A percentile compares a stretch with the other conserved stretches of the same genome.
phyloP scores from a whole-genome alignment of 2,888 invertebrate genomes.

The Mesoligia furuncula region DNA sequence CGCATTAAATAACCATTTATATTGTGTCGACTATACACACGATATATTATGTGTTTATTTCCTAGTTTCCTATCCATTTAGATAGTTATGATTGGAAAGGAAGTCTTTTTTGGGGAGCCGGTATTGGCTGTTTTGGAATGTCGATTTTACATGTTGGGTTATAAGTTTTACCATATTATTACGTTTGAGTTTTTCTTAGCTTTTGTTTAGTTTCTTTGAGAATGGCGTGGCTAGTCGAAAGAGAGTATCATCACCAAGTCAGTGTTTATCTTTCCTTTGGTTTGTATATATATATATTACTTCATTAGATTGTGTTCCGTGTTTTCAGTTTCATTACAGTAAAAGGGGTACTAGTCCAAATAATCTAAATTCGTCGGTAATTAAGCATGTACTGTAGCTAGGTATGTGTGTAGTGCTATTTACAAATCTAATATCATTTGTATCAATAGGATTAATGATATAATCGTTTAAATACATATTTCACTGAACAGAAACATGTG shows the following conservation, averaged over 20 bases:
- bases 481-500: not conserved
- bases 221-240: not conserved
- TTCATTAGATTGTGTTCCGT: not conserved
- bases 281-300: not conserved
- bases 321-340: slow-evolving; percentile 17
- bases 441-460: slow-evolving; percentile 23
- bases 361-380: not conserved
- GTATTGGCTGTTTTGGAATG: slow-evolving; percentile 5
- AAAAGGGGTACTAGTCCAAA: not conserved
- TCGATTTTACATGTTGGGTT: too few species aligned
- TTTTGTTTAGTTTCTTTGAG: too few species aligned
- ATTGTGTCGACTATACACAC: slow-evolving; percentile 69
- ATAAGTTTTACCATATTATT: too few species aligned
- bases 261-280: not conserved
- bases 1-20: slow-evolving; percentile 78
- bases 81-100: slow-evolving; percentile 56
- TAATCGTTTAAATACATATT: slow-evolving; percentile 15
- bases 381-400: not conserved
- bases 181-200: too few species aligned
- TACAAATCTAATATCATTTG: not conserved
- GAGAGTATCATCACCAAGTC: not conserved
- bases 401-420: not conserved
- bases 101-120: slow-evolving; percentile 26
- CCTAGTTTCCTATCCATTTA: slow-evolving; percentile 51
- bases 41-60: slow-evolving; percentile 50